A percentile compares a stretch with the other conserved stretches of the same genome.
phyloP scores from a whole-genome alignment of 1,140 invertebrate genomes.

The Zaprionus taronus region DNA sequence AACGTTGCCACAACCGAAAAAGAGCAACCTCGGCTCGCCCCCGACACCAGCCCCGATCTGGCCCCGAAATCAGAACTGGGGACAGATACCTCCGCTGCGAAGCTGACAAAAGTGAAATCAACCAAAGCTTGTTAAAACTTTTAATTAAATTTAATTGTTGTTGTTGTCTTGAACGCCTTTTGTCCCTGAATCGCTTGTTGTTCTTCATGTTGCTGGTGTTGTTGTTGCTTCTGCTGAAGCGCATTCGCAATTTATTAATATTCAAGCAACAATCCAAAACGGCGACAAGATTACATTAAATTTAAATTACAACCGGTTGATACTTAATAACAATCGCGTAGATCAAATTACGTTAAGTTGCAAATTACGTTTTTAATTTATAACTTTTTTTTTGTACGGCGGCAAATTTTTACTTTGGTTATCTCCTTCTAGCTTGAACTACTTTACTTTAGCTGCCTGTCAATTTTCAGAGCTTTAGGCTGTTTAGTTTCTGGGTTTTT shows the following conservation, averaged over 20 bases:
- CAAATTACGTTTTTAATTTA: not conserved
- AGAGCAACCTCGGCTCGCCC: constrained; percentile 19
- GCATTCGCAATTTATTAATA: constrained; percentile 30
- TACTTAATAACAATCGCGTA: not conserved
- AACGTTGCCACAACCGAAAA: constrained; percentile 62
- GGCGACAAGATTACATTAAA: constrained; percentile 12
- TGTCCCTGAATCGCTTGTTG: constrained; percentile 12
- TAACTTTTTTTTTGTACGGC: not conserved
- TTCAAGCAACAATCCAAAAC: constrained; percentile 18
- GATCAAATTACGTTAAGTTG: not conserved
- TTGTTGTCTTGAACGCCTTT: constrained; percentile 57
- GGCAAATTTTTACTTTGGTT: rapidly evolving
- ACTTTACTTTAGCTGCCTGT: not conserved
- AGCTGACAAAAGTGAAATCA: constrained; percentile 74
- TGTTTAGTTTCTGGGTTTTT: not conserved
- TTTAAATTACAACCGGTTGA: not conserved
- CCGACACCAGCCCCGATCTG: constrained; percentile 26
- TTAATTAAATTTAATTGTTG: constrained; percentile 83
- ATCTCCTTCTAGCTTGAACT: not conserved
- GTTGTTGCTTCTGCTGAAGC: constrained; percentile 14
- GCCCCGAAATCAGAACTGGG: constrained; percentile 4
- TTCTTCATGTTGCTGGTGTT: not conserved
- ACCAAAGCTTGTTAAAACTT: constrained; percentile 77
- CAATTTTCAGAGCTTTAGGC: not conserved
- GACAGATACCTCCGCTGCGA: constrained; percentile 12